Evolutionary conservation across 2,113 vertebrate genomes (phyloP).

Genomic region (Chrysochloris asiatica): DNA sequence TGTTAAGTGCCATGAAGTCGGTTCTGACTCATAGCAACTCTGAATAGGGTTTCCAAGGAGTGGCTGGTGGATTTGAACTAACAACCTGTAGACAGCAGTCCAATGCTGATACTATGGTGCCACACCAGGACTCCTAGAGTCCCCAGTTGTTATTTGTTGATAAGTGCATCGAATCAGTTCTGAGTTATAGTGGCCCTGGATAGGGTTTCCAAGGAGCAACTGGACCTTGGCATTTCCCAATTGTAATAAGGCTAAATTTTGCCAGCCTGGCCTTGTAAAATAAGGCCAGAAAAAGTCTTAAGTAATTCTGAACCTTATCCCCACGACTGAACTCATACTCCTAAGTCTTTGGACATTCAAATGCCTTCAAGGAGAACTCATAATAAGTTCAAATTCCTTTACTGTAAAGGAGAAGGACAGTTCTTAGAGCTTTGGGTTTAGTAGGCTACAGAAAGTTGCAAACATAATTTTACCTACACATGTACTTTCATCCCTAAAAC

Average conservation of each 20-base stretch:
- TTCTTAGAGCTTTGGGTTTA: background rate
- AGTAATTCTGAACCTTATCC: background rate
- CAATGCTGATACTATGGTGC: too few species aligned
- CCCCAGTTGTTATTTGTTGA: too few species aligned
- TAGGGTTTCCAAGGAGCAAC: too few species aligned
- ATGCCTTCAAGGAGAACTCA: background rate
- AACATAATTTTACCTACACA: slow-evolving; percentile 10
- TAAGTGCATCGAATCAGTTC: too few species aligned
- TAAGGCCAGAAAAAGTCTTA: background rate
- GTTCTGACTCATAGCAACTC: too few species aligned
- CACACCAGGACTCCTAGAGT: too few species aligned
- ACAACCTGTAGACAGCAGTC: too few species aligned
- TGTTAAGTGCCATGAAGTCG: background rate
- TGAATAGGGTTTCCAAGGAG: too few species aligned
- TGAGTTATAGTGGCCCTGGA: too few species aligned
- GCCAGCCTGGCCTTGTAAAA: background rate
- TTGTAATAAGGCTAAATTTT: slow-evolving; percentile 9
- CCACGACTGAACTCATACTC: background rate
- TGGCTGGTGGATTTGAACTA: too few species aligned
- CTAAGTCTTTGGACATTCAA: background rate
- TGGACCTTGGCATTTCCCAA: background rate
- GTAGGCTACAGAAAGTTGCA: background rate
- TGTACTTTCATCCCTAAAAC: background rate
- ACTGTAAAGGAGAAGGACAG: background rate
- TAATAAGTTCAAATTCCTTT: background rate